Percentiles rank a stretch among this genome's conserved stretches.
Conservation (phyloP, 2,797 vertebrate genomes). For the Chiloscyllium punctatum region DNA sequence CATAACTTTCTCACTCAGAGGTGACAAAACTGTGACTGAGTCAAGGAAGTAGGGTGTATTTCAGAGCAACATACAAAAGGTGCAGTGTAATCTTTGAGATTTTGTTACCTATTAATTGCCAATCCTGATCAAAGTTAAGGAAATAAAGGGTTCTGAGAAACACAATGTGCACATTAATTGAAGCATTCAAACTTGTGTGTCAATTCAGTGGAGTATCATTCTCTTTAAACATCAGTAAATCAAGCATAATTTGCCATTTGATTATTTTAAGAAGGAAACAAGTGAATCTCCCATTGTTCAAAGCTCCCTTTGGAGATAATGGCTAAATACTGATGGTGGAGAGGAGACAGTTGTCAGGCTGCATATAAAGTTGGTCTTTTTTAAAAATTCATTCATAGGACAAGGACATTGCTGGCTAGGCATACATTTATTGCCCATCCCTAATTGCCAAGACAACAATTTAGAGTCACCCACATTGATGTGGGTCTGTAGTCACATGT, state of each 20-base stretch:
- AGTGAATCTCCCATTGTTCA: background rate
- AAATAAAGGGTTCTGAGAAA: background rate
- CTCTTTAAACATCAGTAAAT: background rate
- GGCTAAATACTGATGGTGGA: background rate
- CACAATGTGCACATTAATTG: background rate
- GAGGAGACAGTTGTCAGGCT: background rate
- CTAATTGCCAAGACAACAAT: too few relatives aligned
- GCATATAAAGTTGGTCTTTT: background rate
- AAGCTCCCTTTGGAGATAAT: background rate
- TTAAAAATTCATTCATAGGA: too few relatives aligned
- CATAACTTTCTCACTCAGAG: background rate
- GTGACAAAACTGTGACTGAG: background rate
- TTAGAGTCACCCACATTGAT: too few relatives aligned
- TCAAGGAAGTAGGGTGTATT: background rate
- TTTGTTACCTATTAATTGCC: background rate
- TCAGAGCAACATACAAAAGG: background rate
- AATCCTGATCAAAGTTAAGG: background rate
- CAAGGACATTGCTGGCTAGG: too few relatives aligned
- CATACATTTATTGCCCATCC: too few relatives aligned
- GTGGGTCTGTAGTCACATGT: too few relatives aligned
- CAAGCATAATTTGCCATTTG: background rate
- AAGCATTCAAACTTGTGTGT: background rate
- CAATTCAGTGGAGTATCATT: background rate
- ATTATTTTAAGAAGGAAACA: background rate
- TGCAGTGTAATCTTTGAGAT: background rate